These are phyloP conservation scores for Ceriagrion tenellum DNA, from an alignment of 2,888 invertebrate species.

Conservation along the genomic window DNA sequence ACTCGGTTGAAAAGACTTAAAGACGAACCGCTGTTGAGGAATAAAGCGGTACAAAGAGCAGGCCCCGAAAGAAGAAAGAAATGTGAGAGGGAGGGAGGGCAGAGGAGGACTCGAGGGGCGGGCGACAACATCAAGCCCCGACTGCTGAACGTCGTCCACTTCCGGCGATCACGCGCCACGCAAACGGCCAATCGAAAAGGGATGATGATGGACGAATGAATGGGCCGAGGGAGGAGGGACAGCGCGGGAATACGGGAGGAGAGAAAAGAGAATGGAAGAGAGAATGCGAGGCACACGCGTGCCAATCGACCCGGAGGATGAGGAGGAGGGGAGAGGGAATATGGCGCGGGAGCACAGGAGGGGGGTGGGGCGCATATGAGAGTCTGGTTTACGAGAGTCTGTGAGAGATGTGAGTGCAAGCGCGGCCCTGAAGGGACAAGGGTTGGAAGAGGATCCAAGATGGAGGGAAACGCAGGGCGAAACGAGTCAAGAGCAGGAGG, in stretches of 20 bases:
- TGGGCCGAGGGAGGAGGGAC: too few species aligned
- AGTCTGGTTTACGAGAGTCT: neutral
- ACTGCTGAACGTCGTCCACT: neutral
- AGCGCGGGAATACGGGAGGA: too few species aligned
- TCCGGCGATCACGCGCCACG: neutral
- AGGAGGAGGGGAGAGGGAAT: too few species aligned
- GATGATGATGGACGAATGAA: neutral
- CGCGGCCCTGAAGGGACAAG: neutral
- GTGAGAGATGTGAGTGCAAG: neutral
- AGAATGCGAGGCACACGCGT: neutral
- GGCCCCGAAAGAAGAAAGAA: neutral
- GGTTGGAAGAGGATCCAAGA: neutral
- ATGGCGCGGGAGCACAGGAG: neutral
- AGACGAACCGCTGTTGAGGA: neutral
- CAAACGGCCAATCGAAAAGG: conserved; percentile 11
- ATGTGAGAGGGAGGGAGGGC: too few species aligned
- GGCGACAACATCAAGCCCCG: neutral
- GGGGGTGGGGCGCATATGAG: neutral
- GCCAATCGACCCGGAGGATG: neutral
- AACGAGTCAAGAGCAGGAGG: neutral
- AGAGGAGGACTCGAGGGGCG: neutral
- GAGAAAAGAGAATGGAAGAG: neutral
- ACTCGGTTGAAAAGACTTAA: neutral
- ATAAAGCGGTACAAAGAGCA: neutral
- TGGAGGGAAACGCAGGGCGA: neutral